These are phyloP conservation scores for Pogonognathellus flavescens DNA, from an alignment of 1,140 invertebrate species.

Conservation along the genomic window DNA sequence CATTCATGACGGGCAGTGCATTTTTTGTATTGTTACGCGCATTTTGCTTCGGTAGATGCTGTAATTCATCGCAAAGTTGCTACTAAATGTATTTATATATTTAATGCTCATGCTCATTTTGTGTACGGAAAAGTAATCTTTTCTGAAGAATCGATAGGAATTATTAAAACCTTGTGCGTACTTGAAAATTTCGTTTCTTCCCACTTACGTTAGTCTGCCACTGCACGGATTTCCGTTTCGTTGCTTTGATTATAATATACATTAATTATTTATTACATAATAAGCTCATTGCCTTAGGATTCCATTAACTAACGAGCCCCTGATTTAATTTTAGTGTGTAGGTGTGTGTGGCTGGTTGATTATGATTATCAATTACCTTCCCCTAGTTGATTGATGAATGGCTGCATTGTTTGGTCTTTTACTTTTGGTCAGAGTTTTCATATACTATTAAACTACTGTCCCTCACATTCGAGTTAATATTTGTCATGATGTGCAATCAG, in stretches of 20 bases:
- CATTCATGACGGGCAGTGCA: conserved; percentile 47
- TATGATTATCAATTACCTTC: conserved; percentile 11
- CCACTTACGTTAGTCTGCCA: conserved; percentile 36
- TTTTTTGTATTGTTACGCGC: conserved; percentile 49
- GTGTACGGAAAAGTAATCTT: conserved; percentile 46
- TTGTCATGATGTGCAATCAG: too few species aligned
- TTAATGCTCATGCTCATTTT: conserved; percentile 41
- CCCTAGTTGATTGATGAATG: conserved; percentile 14
- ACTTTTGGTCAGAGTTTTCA: neutral
- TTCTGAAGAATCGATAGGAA: conserved; percentile 42
- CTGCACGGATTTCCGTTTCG: conserved; percentile 47
- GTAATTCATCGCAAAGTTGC: conserved; percentile 48
- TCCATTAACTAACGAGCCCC: conserved; percentile 33
- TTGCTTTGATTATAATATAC: conserved; percentile 28
- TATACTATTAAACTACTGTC: neutral
- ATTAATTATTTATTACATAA: neutral
- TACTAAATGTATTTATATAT: conserved; percentile 51
- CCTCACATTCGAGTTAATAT: too few species aligned
- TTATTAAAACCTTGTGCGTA: conserved; percentile 48
- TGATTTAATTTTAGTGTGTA: conserved; percentile 33
- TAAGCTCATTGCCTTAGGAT: conserved; percentile 8
- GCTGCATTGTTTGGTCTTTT: conserved; percentile 38
- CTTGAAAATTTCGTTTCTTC: conserved; percentile 50
- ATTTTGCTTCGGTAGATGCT: conserved; percentile 49
- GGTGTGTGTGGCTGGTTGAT: conserved; percentile 36